A percentile compares a stretch with the other conserved stretches of the same genome.
Conservation (phyloP, 2,797 vertebrate species). For the Squalus acanthias region DNA sequence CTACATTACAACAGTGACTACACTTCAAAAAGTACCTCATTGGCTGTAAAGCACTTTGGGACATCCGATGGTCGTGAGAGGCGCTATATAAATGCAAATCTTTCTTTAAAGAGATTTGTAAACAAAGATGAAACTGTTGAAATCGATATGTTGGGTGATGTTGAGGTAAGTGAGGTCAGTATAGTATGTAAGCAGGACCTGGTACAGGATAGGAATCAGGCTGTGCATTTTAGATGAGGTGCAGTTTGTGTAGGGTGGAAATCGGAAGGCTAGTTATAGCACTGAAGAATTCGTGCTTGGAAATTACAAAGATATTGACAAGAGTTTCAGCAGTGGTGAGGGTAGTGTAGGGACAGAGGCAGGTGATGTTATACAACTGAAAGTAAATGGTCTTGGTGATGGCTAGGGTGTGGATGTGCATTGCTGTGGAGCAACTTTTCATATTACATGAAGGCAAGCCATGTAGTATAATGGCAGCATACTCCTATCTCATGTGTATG, state of each 20-base stretch:
- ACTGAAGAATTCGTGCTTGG: too few species aligned
- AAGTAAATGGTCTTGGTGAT: not conserved
- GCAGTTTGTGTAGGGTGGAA: too few species aligned
- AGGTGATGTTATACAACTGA: not conserved
- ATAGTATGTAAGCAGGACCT: not conserved
- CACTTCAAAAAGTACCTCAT: too few species aligned
- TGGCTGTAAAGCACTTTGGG: too few species aligned
- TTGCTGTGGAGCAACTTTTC: not conserved
- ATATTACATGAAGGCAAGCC: not conserved
- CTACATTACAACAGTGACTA: too few species aligned
- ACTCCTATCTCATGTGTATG: not conserved
- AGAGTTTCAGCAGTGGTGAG: not conserved
- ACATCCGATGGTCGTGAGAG: too few species aligned
- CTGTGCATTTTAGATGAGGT: not conserved
- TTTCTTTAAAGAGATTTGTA: not conserved
- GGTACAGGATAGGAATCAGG: not conserved
- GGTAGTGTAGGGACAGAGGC: not conserved
- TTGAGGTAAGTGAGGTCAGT: not conserved
- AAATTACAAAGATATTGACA: not conserved
- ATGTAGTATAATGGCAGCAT: not conserved
- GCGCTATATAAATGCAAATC: too few species aligned
- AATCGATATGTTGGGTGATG: not conserved
- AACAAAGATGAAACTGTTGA: not conserved
- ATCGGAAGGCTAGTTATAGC: too few species aligned
- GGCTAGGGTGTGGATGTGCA: not conserved